phyloP scores from a whole-genome alignment of 2,113 vertebrate species.

The Gymnobelideus leadbeateri region DNA sequence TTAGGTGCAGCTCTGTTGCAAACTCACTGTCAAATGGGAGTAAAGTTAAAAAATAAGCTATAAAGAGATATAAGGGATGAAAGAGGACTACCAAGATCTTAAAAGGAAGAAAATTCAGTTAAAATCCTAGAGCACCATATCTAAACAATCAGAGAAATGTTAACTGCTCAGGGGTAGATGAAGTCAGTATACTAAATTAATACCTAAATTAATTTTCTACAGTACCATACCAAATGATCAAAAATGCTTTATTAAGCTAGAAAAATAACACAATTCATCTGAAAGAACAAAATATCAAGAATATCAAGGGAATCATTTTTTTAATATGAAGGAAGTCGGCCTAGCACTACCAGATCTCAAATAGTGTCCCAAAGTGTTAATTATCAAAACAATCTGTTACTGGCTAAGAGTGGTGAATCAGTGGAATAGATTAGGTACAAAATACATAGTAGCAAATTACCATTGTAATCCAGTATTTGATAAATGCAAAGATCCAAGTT shows the following conservation, averaged over 20 bases:
- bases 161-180: background rate
- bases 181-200: background rate
- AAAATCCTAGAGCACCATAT: background rate
- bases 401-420: background rate
- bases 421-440: background rate
- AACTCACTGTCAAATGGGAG: background rate
- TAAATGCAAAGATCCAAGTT: background rate
- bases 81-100: background rate
- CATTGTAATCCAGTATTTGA: background rate
- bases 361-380: background rate
- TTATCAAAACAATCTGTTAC: background rate
- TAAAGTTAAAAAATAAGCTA: background rate
- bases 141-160: background rate
- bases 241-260: background rate
- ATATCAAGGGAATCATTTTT: background rate
- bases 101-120: background rate
- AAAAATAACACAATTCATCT: background rate
- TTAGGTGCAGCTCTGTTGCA: background rate
- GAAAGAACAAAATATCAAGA: background rate
- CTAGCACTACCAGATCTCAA: background rate
- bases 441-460: background rate
- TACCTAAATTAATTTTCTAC: background rate
- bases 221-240: background rate
- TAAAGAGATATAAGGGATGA: background rate
- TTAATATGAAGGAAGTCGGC: background rate